phyloP scores from a whole-genome alignment of 2,113 vertebrate genomes.

The Corythoichthys intestinalis region DNA sequence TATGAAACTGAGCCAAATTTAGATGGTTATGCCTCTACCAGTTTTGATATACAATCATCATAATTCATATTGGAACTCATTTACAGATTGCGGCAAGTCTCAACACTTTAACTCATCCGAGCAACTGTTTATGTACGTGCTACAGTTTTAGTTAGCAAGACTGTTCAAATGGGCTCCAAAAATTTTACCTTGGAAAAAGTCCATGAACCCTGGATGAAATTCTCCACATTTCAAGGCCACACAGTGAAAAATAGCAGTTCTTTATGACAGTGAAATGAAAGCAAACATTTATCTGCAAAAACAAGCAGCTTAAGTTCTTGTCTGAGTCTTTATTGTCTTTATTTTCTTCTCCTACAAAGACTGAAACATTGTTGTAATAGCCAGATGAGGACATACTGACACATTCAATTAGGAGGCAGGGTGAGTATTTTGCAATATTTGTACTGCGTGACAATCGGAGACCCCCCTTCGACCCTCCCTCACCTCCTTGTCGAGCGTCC shows the following conservation, averaged over 20 bases:
- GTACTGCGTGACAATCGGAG: conserved; percentile 38
- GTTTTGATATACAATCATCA: neutral
- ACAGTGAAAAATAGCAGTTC: conserved; percentile 34
- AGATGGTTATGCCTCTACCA: neutral
- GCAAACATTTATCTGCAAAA: conserved; percentile 35
- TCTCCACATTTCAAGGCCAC: conserved; percentile 13
- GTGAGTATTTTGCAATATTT: conserved; percentile 40
- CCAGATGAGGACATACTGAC: conserved; percentile 50
- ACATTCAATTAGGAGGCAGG: conserved; percentile 50
- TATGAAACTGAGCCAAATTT: neutral
- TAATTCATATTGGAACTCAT: neutral
- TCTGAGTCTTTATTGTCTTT: conserved; percentile 24
- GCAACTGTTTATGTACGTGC: neutral
- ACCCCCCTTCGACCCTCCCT: conserved; percentile 2
- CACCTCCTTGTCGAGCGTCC: conserved; percentile 27
- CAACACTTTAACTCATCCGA: neutral
- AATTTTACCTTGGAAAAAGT: conserved; percentile 16
- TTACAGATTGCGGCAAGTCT: neutral
- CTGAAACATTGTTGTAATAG: conserved; percentile 36
- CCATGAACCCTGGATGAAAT: conserved; percentile 37
- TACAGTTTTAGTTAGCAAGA: neutral
- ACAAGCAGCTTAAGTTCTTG: conserved; percentile 24
- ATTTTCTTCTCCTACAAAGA: conserved; percentile 21
- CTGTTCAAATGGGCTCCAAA: neutral
- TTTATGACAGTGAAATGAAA: conserved; percentile 50